Conservation (phyloP, 2,113 vertebrate species). For the Rhineura floridana region DNA sequence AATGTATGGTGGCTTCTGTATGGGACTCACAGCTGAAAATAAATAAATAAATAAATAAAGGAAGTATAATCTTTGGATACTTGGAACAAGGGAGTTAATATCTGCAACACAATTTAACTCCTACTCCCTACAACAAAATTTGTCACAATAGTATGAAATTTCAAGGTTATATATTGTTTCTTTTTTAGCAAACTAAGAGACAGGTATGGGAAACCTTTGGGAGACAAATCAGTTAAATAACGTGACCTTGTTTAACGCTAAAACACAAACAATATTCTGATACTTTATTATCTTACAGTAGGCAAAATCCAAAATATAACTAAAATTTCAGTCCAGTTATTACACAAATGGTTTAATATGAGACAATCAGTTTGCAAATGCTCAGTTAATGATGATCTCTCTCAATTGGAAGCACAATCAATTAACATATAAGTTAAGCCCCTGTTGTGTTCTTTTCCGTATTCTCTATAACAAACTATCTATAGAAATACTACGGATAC, state of each 20-base stretch:
- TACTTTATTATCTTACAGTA: neutral
- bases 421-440: neutral
- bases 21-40: neutral
- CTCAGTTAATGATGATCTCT: neutral
- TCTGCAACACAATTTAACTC: neutral
- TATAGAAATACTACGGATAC: neutral
- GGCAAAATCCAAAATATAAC: neutral
- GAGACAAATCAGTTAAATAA: neutral
- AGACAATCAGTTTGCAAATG: slow-evolving; percentile 11
- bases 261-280: neutral
- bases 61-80: neutral
- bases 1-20: neutral
- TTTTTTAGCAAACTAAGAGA: slow-evolving; percentile 15
- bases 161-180: neutral
- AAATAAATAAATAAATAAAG: no score
- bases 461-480: neutral
- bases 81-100: neutral
- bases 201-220: neutral
- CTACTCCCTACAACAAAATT: neutral
- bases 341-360: neutral
- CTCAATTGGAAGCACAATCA: neutral
- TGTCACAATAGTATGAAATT: neutral
- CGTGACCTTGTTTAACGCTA: neutral
- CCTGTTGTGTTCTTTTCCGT: neutral
- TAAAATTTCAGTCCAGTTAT: slow-evolving; percentile 11